Conservation (phyloP, 2,113 vertebrate genomes). For the human (Homo sapiens) region DNA sequence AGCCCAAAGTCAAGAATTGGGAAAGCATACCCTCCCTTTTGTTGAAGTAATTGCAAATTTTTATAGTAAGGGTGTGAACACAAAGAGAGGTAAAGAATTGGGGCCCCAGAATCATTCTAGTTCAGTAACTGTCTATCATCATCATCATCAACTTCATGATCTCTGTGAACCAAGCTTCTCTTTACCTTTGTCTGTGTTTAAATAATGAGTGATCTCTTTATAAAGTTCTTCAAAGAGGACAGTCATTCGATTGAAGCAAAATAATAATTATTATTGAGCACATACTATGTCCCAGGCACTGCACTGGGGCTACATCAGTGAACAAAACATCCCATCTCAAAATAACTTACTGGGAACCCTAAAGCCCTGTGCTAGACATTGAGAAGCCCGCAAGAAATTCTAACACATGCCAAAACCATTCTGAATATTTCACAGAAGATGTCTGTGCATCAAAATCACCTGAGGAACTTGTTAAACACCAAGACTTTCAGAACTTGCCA, state of each 20-base stretch:
- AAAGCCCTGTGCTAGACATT: neutral
- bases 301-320: neutral
- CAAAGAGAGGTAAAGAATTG: neutral
- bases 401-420: neutral
- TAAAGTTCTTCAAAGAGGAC: neutral
- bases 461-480: neutral
- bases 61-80: neutral
- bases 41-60: neutral
- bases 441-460: too few species aligned
- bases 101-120: neutral
- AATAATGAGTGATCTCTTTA: neutral
- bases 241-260: neutral
- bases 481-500: fast-evolving
- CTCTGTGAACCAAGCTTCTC: neutral
- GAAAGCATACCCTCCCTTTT: neutral
- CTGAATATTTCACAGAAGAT: neutral
- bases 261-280: neutral
- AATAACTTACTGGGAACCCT: neutral
- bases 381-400: neutral
- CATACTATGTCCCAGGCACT: neutral
- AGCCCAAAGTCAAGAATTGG: neutral
- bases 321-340: neutral
- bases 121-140: neutral
- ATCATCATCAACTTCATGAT: too few species aligned
- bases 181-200: neutral